phyloP scores from a whole-genome alignment of 2,113 vertebrate species.

The Tinamus guttatus region DNA sequence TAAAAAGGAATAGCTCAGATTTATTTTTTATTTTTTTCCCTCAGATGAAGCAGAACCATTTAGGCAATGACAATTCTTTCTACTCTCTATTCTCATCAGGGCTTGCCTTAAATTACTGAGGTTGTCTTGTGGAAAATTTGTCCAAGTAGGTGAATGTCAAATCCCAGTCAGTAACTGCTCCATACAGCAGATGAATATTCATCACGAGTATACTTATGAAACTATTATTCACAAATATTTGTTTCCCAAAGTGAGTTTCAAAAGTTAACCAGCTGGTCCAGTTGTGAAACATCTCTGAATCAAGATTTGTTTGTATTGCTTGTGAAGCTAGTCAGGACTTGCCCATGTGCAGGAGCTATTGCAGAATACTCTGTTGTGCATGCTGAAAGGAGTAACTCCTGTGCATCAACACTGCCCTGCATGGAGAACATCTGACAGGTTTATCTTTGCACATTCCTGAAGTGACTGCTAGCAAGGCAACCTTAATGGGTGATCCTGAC shows the following conservation, averaged over 20 bases:
- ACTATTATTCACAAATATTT: neutral
- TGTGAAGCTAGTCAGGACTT: neutral
- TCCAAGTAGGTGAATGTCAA: neutral
- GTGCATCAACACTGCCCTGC: neutral
- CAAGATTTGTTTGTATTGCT: neutral
- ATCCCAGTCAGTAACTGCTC: slow-evolving; percentile 12
- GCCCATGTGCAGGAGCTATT: neutral
- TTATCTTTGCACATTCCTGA: neutral
- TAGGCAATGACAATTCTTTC: neutral
- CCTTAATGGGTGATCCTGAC: neutral
- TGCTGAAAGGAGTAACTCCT: too few relatives aligned
- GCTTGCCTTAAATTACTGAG: slow-evolving; percentile 42
- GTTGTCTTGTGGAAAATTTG: slow-evolving; percentile 49
- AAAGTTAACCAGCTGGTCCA: neutral
- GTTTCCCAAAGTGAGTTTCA: neutral
- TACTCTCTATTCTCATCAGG: slow-evolving; percentile 38
- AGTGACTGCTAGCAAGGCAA: neutral
- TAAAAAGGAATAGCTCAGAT: neutral
- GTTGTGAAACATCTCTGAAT: neutral
- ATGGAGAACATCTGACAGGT: accelerated
- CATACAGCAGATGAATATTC: slow-evolving; percentile 27
- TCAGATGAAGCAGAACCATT: neutral
- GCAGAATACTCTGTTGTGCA: neutral
- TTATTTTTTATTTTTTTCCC: neutral
- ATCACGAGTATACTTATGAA: neutral